A percentile compares a stretch with the other conserved stretches of the same genome.
phyloP scores from a whole-genome alignment of 2,888 invertebrate genomes.

The Anagyrus pseudococci region DNA sequence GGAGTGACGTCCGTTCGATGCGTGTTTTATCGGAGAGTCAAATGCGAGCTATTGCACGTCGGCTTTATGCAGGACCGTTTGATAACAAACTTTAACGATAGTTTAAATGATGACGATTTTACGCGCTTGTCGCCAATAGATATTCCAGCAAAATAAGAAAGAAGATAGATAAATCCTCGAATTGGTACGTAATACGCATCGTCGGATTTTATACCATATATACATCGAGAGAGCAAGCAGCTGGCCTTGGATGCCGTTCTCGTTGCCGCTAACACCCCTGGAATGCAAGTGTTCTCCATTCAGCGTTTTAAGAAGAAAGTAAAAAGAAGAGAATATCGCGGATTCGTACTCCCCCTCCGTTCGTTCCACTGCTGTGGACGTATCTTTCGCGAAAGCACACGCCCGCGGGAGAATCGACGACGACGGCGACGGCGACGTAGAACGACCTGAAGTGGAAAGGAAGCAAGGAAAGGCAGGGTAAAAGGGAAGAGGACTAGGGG shows the following conservation, averaged over 20 bases:
- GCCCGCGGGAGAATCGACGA: constrained; percentile 4
- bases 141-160: no score
- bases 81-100: no score
- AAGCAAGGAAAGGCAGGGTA: neutral
- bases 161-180: constrained; percentile 3
- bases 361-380: neutral
- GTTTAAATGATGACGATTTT: no score
- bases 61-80: no score
- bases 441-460: neutral
- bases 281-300: constrained; percentile 36
- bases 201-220: no score
- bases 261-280: constrained; percentile 26
- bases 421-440: constrained; percentile 3
- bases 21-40: no score
- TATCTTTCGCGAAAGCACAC: neutral
- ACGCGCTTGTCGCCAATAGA: no score
- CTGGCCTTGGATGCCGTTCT: constrained; percentile 25
- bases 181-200: no score
- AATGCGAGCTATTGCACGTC: no score
- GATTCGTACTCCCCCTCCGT: neutral
- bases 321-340: constrained; percentile 13
- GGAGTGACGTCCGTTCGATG: no score
- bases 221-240: constrained; percentile 7
- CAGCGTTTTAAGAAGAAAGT: constrained; percentile 1
- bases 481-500: neutral